These are phyloP conservation scores for Cryptomyrus ogoouensis DNA, from an alignment of 2,113 vertebrate genomes.

Conservation along the genomic window DNA sequence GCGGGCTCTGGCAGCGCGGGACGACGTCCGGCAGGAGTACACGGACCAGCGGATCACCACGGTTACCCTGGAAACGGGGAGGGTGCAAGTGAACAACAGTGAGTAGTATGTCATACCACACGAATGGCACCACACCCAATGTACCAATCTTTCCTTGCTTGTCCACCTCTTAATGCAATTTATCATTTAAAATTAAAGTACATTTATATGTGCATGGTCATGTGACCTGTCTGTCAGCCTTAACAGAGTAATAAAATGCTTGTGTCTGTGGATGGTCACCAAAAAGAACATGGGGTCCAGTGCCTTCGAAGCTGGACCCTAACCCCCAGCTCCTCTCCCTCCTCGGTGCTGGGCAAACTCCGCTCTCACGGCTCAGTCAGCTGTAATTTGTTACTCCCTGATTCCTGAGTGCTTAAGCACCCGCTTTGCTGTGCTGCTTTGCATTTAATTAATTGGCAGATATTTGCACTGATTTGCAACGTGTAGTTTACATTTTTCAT, in stretches of 20 bases:
- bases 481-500: not conserved
- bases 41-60: slow-evolving; percentile 51
- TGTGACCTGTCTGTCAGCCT: not conserved
- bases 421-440: not conserved
- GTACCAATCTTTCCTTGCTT: not conserved
- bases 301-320: not conserved
- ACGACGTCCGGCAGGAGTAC: slow-evolving; percentile 64
- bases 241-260: not conserved
- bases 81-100: slow-evolving; percentile 52
- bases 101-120: slow-evolving; percentile 20
- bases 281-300: not conserved
- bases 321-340: not conserved
- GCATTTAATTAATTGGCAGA: not conserved
- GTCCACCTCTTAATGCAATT: not conserved
- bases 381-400: not conserved
- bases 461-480: not conserved
- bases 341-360: not conserved
- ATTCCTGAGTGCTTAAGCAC: not conserved
- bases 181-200: not conserved
- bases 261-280: not conserved
- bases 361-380: not conserved
- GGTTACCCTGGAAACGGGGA: slow-evolving; percentile 44
- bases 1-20: slow-evolving; percentile 62
- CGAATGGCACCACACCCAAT: not conserved
- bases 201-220: not conserved